These are phyloP conservation scores for Achlya flavicornis DNA, from an alignment of 2,888 invertebrate genomes.

Conservation along the genomic window DNA sequence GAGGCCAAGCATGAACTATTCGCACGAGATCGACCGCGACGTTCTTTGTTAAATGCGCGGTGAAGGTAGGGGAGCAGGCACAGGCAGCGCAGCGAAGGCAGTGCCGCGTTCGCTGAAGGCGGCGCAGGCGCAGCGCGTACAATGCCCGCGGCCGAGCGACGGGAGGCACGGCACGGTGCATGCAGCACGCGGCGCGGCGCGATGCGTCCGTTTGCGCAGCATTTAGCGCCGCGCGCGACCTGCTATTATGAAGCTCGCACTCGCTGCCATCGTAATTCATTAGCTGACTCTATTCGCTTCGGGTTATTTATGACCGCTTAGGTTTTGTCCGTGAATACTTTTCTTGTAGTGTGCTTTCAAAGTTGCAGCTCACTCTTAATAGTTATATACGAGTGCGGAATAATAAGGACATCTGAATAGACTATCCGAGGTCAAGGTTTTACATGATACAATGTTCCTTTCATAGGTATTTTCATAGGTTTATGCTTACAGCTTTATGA, in stretches of 20 bases:
- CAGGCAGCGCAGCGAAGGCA: constrained; percentile 25
- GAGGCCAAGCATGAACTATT: constrained; percentile 69
- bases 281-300: constrained; percentile 69
- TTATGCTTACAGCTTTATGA: constrained; percentile 45
- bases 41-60: constrained; percentile 42
- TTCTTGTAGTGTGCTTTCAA: constrained; percentile 56
- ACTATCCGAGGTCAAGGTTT: constrained; percentile 66
- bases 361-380: constrained; percentile 58
- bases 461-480: constrained; percentile 44
- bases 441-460: constrained; percentile 58
- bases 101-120: constrained; percentile 24
- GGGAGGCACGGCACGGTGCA: constrained; percentile 30
- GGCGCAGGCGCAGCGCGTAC: constrained; percentile 33
- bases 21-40: constrained; percentile 50
- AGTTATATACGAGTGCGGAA: constrained; percentile 54
- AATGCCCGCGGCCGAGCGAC: constrained; percentile 37
- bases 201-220: constrained; percentile 25
- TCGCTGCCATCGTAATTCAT: constrained; percentile 74
- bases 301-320: constrained; percentile 75
- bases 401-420: constrained; percentile 73
- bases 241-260: constrained; percentile 64
- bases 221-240: constrained; percentile 52
- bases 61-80: constrained; percentile 25
- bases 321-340: constrained; percentile 68
- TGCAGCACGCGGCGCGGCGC: constrained; percentile 24